phyloP scores from a whole-genome alignment of 2,113 vertebrate genomes.

The Pollachius pollachius region DNA sequence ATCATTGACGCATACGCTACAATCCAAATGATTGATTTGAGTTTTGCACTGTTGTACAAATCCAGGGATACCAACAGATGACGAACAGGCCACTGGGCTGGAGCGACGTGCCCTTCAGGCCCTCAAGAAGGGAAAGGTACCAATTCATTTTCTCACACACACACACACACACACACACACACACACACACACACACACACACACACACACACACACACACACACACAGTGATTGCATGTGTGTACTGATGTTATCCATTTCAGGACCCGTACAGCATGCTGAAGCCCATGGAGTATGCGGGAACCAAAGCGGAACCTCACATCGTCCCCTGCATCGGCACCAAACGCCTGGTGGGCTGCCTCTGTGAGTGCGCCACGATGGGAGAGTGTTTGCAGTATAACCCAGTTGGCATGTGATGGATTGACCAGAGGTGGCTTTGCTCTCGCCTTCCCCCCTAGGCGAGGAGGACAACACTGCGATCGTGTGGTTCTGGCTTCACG shows the following conservation, averaged over 20 bases:
- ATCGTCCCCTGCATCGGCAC: conserved; percentile 60
- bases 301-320: conserved; percentile 71
- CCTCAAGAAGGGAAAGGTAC: conserved; percentile 71
- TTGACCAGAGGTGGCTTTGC: background rate
- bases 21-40: too few species aligned
- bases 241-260: background rate
- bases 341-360: conserved; percentile 68
- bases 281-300: conserved; percentile 61
- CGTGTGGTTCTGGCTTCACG: conserved; percentile 73
- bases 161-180: too few species aligned
- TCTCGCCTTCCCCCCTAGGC: conserved; percentile 33
- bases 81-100: conserved; percentile 79
- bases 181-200: too few species aligned
- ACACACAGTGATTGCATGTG: background rate
- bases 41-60: too few species aligned
- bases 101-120: conserved; percentile 69
- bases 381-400: too few species aligned
- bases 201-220: too few species aligned
- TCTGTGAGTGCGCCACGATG: conserved; percentile 51
- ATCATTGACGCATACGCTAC: too few species aligned
- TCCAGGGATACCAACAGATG: conserved; percentile 77
- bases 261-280: conserved; percentile 68
- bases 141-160: too few species aligned
- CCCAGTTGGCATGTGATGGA: too few species aligned
- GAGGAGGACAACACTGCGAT: conserved; percentile 67